phyloP scores from a whole-genome alignment of 2,113 vertebrate genomes.

The Gobio gobio region DNA sequence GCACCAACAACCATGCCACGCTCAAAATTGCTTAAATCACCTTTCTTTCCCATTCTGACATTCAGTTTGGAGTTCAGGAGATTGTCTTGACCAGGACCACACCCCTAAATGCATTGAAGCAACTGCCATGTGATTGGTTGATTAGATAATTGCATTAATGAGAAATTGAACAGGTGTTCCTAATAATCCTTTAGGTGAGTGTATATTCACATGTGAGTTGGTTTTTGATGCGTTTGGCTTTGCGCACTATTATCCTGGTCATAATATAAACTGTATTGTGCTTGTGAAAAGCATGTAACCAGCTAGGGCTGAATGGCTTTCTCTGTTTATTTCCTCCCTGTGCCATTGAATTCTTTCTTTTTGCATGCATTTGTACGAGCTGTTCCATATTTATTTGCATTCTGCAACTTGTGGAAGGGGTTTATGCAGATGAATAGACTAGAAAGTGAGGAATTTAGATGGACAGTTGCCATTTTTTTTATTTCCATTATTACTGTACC shows the following conservation, averaged over 20 bases:
- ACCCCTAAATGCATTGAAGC: too few relatives aligned
- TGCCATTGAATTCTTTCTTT: neutral
- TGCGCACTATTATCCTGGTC: neutral
- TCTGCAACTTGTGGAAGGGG: neutral
- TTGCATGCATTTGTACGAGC: neutral
- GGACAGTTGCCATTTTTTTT: neutral
- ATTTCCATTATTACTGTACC: neutral
- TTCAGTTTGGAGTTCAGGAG: too few relatives aligned
- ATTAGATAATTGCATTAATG: too few relatives aligned
- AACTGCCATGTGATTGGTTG: too few relatives aligned
- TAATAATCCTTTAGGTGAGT: too few relatives aligned
- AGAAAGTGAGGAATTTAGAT: neutral
- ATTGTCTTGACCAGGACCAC: too few relatives aligned
- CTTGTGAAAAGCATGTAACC: neutral
- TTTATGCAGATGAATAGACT: neutral
- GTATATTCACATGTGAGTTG: neutral
- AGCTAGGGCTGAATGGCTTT: neutral
- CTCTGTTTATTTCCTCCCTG: neutral
- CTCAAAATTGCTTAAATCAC: too few relatives aligned
- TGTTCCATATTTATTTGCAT: conserved; percentile 15
- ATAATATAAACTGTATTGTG: conserved; percentile 4
- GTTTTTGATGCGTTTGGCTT: neutral
- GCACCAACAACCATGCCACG: too few relatives aligned
- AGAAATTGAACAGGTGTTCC: too few relatives aligned
- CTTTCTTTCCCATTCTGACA: too few relatives aligned